phyloP scores from a whole-genome alignment of 2,888 invertebrate species.

The Seira musarum region DNA sequence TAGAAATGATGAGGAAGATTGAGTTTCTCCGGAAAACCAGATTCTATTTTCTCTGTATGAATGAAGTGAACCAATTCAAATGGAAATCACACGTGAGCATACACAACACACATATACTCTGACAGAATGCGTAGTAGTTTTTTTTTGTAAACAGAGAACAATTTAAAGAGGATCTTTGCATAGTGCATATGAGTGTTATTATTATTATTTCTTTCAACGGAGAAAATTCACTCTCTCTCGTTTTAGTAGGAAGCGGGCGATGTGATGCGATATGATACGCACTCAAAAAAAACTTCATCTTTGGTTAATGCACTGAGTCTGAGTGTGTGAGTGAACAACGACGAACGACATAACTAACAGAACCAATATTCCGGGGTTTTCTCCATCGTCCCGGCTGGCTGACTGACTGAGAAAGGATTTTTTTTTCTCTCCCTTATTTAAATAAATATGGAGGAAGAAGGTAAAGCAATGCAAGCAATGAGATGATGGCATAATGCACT shows the following conservation, averaged over 20 bases:
- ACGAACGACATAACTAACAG: too few relatives aligned
- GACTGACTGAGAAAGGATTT: constrained; percentile 6
- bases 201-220: neutral
- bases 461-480: too few relatives aligned
- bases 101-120: too few relatives aligned
- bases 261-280: neutral
- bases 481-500: constrained; percentile 14
- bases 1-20: too few relatives aligned
- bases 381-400: too few relatives aligned
- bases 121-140: too few relatives aligned
- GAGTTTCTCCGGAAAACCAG: too few relatives aligned
- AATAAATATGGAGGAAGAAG: constrained; percentile 16
- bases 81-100: constrained; percentile 12
- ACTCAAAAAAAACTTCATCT: constrained; percentile 10
- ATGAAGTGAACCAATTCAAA: too few relatives aligned
- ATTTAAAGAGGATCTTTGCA: neutral
- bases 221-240: too few relatives aligned
- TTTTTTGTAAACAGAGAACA: constrained; percentile 5
- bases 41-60: too few relatives aligned
- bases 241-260: neutral
- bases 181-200: constrained; percentile 5
- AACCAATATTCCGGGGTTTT: too few relatives aligned
- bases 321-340: too few relatives aligned
- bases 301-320: constrained; percentile 12
- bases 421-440: constrained; percentile 11